Evolutionary conservation across 2,888 invertebrate genomes (phyloP), one percentile per base, ranked within the genome.

Genomic region (Platycheirus albimanus): DNA sequence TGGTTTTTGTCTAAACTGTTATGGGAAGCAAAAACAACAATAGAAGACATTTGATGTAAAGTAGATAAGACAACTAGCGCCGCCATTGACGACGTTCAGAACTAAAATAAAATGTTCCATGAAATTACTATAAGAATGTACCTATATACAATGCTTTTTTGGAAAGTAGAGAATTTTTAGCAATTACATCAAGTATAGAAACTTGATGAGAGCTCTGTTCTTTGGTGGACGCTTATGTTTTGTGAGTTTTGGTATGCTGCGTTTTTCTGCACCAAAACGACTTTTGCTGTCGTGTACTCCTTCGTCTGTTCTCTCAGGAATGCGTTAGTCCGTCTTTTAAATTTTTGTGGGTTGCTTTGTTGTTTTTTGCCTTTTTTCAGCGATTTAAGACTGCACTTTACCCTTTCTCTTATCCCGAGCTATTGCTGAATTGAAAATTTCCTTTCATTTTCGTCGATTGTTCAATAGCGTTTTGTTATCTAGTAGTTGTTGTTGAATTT

Each of bases 241-340:
- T 56, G 38, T 41, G 41, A 13, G 41, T 41, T 41, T 8, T 20
- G 41, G 24, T 7, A 54, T 36, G 19, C 36, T 17, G 33, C 1
- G 17, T 33, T 54, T 19, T 54, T 54, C 10, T 36, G 8, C 3
- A 17, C 52, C 8, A 54, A 17, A 17, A 54, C 11, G 19, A n/a
- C n/a, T n/a, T n/a, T n/a, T n/a, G n/a, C n/a, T 54, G 17, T 54
- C 36, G 17, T 54, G 33, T 36, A 54, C 52, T 54, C 52, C 11
- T 54, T 54, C 36, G 17, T 36, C 52, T 54, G 52, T 54, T 54
- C 52, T 54, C 52, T 54, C 52, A 54, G 10, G 3, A 54, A 19
- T 36, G 52, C 36, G 24, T 24, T 24, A 24, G 52, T 19, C 13
- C 17, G 52, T 15, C 15, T 30, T 33, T 52, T 52, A 30, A 30